Evolutionary conservation across 2,888 invertebrate species (phyloP).

Genomic region (Polydrusus cervinus): DNA sequence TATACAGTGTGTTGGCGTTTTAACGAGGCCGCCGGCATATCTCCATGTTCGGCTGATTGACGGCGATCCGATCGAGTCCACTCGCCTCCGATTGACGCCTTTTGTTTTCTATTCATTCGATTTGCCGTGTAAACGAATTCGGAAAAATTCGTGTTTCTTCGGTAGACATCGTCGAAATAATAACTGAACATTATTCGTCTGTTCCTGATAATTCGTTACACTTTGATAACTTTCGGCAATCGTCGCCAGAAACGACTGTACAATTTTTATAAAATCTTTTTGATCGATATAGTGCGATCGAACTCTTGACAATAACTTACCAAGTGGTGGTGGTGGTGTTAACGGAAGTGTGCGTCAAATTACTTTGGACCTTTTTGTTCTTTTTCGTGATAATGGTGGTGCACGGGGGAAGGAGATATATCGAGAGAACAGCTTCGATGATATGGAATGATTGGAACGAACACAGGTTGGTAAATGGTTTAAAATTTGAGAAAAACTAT

Average conservation of each 20-base stretch:
- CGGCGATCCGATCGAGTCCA: conserved; percentile 18
- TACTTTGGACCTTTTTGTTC: not conserved
- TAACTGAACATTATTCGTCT: not conserved
- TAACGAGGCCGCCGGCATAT: conserved; percentile 39
- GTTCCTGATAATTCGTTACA: not conserved
- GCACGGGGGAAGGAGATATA: conserved; percentile 64
- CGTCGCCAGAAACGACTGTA: not conserved
- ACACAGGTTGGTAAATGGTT: conserved; percentile 62
- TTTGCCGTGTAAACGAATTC: not conserved
- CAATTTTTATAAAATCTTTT: not conserved
- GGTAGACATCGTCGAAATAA: not conserved
- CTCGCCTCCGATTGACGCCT: conserved; percentile 29
- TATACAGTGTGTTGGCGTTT: conserved; percentile 51
- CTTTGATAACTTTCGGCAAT: not conserved
- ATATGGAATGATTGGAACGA: conserved; percentile 65
- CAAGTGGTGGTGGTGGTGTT: conserved; percentile 3
- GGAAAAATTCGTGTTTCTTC: not conserved
- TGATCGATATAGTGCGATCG: not conserved
- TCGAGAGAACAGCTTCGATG: conserved; percentile 63
- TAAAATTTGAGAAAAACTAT: too few species aligned
- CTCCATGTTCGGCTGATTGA: conserved; percentile 49
- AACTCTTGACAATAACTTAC: not conserved
- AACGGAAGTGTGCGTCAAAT: not conserved
- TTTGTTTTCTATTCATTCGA: not conserved
- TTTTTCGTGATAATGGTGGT: conserved; percentile 67